A percentile compares a stretch with the other conserved stretches of the same genome.
phyloP scores from a whole-genome alignment of 2,888 invertebrate genomes.

The Cepaea hortensis region DNA sequence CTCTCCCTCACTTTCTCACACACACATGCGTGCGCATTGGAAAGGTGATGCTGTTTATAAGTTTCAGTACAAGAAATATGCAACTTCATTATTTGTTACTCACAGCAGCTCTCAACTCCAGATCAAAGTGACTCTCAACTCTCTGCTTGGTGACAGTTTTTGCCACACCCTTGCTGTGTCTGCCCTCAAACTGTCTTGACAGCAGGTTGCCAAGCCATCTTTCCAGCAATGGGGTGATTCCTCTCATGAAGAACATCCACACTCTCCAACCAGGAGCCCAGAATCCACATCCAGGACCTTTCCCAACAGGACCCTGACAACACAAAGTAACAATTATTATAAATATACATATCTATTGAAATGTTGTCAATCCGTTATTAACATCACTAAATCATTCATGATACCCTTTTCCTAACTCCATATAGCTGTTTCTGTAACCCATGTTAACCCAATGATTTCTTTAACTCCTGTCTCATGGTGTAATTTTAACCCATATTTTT shows the following conservation, averaged over 20 bases:
- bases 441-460: too few species aligned
- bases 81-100: slow-evolving; percentile 53
- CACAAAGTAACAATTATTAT: background rate
- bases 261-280: slow-evolving; percentile 99
- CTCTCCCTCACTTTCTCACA: too few species aligned
- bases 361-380: too few species aligned
- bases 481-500: too few species aligned
- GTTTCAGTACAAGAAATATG: too few species aligned
- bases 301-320: slow-evolving; percentile 93
- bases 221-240: slow-evolving; percentile 97
- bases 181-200: slow-evolving; percentile 98
- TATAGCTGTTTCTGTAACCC: too few species aligned
- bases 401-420: too few species aligned
- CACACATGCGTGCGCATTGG: too few species aligned
- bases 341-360: background rate
- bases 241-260: slow-evolving; percentile 99
- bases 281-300: slow-evolving; percentile 98
- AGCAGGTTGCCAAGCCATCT: slow-evolving; percentile 99
- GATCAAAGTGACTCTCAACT: slow-evolving; percentile 99
- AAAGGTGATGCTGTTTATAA: too few species aligned
- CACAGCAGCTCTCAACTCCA: slow-evolving; percentile 96
- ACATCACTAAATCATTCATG: too few species aligned
- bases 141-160: slow-evolving; percentile 99
- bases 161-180: slow-evolving; percentile 99
- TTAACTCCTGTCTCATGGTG: too few species aligned